phyloP scores from a whole-genome alignment of 2,113 vertebrate species.

The Furnarius figulus region DNA sequence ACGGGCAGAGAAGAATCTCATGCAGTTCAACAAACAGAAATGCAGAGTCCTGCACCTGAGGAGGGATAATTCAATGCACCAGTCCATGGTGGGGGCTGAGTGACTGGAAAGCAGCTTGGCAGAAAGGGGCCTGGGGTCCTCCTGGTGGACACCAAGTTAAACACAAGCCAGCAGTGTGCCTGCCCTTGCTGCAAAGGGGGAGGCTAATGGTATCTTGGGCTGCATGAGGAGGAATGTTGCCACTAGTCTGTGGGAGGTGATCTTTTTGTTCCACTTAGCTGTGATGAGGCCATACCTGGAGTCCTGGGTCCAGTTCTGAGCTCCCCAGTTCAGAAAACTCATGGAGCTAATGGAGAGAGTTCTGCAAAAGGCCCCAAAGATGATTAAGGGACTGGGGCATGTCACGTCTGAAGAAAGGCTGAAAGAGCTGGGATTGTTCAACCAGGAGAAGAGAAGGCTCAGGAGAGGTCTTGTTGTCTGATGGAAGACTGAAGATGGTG shows the following conservation, averaged over 20 bases:
- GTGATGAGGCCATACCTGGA: not conserved
- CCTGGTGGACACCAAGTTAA: not conserved
- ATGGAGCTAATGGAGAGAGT: not conserved
- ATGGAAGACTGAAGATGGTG: not conserved
- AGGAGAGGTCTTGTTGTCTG: not conserved
- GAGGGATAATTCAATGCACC: not conserved
- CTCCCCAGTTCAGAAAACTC: not conserved
- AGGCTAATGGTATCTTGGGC: not conserved
- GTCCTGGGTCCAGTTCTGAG: not conserved
- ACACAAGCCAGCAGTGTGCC: not conserved
- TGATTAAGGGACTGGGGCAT: not conserved
- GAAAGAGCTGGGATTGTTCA: not conserved
- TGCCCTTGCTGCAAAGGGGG: not conserved
- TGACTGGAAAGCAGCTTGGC: not conserved
- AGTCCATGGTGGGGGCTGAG: not conserved
- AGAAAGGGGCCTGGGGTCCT: not conserved
- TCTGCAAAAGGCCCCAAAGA: not conserved
- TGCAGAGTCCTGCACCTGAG: not conserved
- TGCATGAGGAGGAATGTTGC: not conserved
- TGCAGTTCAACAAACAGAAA: not conserved
- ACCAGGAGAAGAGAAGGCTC: not conserved
- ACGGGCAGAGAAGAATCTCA: not conserved
- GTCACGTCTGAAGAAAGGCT: not conserved
- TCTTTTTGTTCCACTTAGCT: not conserved
- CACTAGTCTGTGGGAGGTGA: not conserved